Evolutionary conservation across 2,888 invertebrate genomes (phyloP), one percentile per base, ranked within the genome.

Genomic region (Prosopocoilus inquinatus): DNA sequence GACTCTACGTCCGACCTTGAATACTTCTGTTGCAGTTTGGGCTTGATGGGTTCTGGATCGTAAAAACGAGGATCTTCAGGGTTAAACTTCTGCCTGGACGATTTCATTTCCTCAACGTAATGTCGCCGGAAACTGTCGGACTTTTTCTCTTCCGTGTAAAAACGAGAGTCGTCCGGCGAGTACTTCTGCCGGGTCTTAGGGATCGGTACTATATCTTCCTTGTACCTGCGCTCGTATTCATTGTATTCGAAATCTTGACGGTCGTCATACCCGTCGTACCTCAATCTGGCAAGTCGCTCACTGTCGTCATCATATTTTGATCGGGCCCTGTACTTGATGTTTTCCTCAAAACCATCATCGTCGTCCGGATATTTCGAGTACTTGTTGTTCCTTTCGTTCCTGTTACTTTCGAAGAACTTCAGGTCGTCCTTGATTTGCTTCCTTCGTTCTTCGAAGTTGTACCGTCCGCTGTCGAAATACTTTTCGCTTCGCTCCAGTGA

Each of bases 301-400:
- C 28, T 9, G 11, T 58, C 55, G n/a, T 55, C 53, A 1, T 57
- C 55, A 32, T 57, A 52, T 45, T 53, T 50, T 11, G 38, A 28
- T n/a, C 51, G 45, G 4, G 47, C 32, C 9, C 57, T 43, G 13
- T 61, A 70, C 65, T 70, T 66, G 11, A 71, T 61, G 54, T 67
- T 68, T 59, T 75, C 74, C 49, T 72, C 72, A 50, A 74, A 73
- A 12, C 73, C 74, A 53, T 73, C 73, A 50, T 73, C 72, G n/a
- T 71, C 73, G 12, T 57, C 53, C 28, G 48, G 53, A 12, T 55
- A 50, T 33, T 55, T 51, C 11, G 46, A 52, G 12, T 59, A 54
- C 33, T 49, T 57, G 12, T 53, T 44, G 12, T 45, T 35, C 11
- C 51, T 50, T n/a, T 50, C 32, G 9, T 50, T 15, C 11, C 47